Conservation (phyloP, 2,888 invertebrate genomes). For the Hetaerina titia region DNA sequence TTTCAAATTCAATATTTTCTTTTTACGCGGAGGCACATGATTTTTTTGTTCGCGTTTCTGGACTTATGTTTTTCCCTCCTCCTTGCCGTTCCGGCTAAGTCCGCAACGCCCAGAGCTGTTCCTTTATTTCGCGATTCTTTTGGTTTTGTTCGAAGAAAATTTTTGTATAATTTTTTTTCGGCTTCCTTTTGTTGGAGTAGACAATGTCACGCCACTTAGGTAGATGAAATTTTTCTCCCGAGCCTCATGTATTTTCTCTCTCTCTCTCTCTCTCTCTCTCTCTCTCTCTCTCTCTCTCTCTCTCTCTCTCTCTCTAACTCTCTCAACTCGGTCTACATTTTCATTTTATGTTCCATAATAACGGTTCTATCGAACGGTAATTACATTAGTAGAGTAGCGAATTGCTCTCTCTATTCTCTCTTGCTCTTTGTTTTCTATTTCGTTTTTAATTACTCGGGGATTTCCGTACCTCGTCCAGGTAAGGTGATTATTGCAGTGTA, state of each 20-base stretch:
- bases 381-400: not conserved
- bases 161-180: not conserved
- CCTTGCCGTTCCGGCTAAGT: not conserved
- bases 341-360: not conserved
- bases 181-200: conserved; percentile 28
- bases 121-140: not conserved
- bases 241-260: not conserved
- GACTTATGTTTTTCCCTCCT: not conserved
- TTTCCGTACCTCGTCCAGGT: not conserved
- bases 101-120: not conserved
- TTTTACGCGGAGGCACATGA: conserved; percentile 21
- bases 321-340: not conserved
- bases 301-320: not conserved
- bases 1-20: conserved; percentile 62
- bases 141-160: conserved; percentile 12
- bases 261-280: not conserved
- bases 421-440: no score
- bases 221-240: conserved; percentile 52
- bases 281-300: not conserved
- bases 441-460: no score
- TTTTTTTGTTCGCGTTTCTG: not conserved
- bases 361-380: not conserved
- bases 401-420: not conserved
- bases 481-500: not conserved
- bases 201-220: conserved; percentile 60